phyloP scores from a whole-genome alignment of 37 sponge, comb jelly and placozoan genomes.

The Beroe ovata region DNA sequence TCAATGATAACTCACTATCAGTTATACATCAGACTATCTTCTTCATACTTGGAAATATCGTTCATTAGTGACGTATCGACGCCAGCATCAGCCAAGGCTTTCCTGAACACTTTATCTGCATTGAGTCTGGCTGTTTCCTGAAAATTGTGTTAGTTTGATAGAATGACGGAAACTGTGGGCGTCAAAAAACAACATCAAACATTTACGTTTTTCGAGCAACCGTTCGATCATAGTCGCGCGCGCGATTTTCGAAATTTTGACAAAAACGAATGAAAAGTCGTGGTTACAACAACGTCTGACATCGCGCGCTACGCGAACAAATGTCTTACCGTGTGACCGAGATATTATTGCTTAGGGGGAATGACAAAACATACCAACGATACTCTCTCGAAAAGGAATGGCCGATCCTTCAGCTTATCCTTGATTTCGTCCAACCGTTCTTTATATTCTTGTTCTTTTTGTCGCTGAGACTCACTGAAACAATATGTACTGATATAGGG shows the following conservation, averaged over 20 bases:
- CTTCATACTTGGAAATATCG: conserved; percentile 2
- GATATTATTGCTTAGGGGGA: no score
- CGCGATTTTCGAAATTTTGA: neutral
- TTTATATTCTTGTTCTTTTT: conserved; percentile 70
- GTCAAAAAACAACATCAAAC: neutral
- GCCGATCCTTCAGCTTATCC: conserved; percentile 74
- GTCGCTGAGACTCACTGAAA: conserved; percentile 70
- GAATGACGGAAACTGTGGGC: no score
- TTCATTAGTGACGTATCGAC: conserved; percentile 3
- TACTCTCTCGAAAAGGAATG: conserved; percentile 81
- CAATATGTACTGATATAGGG: no score
- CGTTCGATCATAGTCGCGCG: neutral
- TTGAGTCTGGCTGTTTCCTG: conserved; percentile 23
- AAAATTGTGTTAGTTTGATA: no score
- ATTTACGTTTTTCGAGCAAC: neutral
- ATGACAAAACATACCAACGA: conserved; percentile 53
- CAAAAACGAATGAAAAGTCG: neutral
- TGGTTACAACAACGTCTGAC: neutral
- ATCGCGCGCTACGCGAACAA: neutral
- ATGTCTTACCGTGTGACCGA: neutral
- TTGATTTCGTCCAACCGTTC: conserved; percentile 78
- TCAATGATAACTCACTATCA: no score
- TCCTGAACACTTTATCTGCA: conserved; percentile 18
- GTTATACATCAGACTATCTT: conserved; percentile 35
- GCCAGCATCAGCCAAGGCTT: conserved; percentile 5